Evolutionary conservation across 2,888 invertebrate genomes (phyloP).

Genomic region (Pristionchus exspectatus): DNA sequence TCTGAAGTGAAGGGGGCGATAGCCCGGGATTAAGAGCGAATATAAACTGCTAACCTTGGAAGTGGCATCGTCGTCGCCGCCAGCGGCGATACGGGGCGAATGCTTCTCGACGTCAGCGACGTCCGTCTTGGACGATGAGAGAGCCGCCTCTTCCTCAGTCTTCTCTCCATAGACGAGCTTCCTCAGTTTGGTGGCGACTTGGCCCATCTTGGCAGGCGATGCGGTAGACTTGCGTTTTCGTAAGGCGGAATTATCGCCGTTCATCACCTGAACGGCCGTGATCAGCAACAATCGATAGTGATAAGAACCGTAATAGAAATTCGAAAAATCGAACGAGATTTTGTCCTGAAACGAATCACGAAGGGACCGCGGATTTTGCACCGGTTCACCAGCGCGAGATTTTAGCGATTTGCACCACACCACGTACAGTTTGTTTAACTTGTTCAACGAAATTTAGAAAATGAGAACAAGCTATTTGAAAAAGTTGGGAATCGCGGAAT

Average conservation of each 20-base stretch:
- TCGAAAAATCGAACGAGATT: not conserved
- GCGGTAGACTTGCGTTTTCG: not conserved
- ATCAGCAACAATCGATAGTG: not conserved
- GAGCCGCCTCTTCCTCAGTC: not conserved
- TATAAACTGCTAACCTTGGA: not conserved
- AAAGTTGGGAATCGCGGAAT: not conserved
- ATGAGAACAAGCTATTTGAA: not conserved
- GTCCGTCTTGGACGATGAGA: not conserved
- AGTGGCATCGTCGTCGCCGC: not conserved
- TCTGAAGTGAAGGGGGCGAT: no score
- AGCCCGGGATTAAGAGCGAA: no score
- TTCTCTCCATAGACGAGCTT: not conserved
- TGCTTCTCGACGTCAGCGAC: not conserved
- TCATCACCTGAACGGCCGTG: slow-evolving; percentile 14
- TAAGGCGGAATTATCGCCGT: not conserved
- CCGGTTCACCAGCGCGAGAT: not conserved
- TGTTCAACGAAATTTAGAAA: not conserved
- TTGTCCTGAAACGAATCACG: not conserved
- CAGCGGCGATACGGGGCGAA: not conserved
- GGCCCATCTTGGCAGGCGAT: not conserved
- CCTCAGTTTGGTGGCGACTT: no score
- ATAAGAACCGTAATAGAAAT: not conserved
- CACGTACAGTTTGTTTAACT: not conserved
- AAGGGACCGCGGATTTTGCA: not conserved
- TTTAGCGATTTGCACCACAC: not conserved